Evolutionary conservation across 2,888 invertebrate genomes (phyloP).

Genomic region (Pantelozetes paolii): DNA sequence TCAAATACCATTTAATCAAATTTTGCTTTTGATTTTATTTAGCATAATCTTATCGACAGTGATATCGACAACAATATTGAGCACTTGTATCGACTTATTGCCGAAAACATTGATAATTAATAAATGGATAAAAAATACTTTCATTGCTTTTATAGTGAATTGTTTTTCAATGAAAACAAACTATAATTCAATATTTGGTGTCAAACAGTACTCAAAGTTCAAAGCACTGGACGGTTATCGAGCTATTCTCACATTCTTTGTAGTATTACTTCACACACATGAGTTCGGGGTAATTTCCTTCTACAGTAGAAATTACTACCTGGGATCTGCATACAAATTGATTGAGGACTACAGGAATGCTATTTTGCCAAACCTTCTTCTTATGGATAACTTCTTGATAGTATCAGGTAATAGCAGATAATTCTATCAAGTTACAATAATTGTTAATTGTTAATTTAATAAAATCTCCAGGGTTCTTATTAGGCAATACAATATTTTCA

Average conservation of each 20-base stretch:
- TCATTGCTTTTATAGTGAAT: background rate
- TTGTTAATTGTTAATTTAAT: background rate
- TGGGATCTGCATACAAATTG: background rate
- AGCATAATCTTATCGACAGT: no score
- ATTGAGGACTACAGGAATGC: background rate
- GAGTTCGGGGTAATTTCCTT: background rate
- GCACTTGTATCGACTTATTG: background rate
- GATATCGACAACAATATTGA: background rate
- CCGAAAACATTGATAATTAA: background rate
- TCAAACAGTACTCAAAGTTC: background rate
- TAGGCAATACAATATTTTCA: background rate
- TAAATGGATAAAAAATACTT: background rate
- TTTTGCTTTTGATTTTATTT: no score
- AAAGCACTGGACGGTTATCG: background rate
- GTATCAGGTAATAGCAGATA: background rate
- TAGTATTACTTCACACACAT: background rate
- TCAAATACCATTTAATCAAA: no score
- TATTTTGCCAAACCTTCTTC: background rate
- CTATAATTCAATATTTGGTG: background rate
- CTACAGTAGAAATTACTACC: background rate
- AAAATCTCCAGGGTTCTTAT: background rate
- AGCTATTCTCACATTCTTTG: background rate
- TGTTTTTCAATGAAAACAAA: background rate
- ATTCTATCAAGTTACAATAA: background rate
- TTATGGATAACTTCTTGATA: background rate